Base-by-base conservation (phyloP, 2,888 invertebrate genomes). In the Luperina testacea region DNA sequence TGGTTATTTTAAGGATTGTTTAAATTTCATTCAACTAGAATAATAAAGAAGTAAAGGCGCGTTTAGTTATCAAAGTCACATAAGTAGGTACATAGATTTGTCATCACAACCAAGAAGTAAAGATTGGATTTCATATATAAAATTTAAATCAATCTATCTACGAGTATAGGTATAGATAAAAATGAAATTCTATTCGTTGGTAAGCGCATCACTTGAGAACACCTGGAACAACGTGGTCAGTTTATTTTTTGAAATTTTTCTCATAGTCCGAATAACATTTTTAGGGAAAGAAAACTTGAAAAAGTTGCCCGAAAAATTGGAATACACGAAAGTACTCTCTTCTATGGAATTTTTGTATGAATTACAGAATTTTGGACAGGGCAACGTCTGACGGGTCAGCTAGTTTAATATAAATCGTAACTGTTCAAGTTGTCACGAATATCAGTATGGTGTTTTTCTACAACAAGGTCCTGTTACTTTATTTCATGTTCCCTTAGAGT, bases 1-100 rank as follows among this genome's bases (percentile, higher is more conserved):
- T 59, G 11, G 53, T 48, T 68, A 27, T 68, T 65, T 61, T 59
- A 67, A 51, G 61, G 17, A 69, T 68, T 80, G 32, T 61, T 75
- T 27, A 15, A 15, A 57, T 67, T 53, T 57, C 9, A 53, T 65
- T 65, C 42, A 13, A 45, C 17, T 64, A 17, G 15, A 57, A 57
- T 38, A 15, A 45, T 42, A 65, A 53, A 48, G 13, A 17, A 20
- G 6, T 38, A 57, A 24, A 64, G 9, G 3, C 32, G 32, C 13
- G 51, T 68, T 61, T 32, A 48, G 20, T 6, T 69, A 20, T 53
- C 0, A 32, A 51, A 51, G 20, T 70, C 7, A 32, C 17, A 9
- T 63, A 63, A 17, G 17, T 8, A 63, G 32, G 8, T 63, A 5
- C 45, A 5, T 45, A 32, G 17, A 57, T 72, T 32, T 75, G 2